Conservation (phyloP, 2,888 invertebrate species). For the Lagria hirta region DNA sequence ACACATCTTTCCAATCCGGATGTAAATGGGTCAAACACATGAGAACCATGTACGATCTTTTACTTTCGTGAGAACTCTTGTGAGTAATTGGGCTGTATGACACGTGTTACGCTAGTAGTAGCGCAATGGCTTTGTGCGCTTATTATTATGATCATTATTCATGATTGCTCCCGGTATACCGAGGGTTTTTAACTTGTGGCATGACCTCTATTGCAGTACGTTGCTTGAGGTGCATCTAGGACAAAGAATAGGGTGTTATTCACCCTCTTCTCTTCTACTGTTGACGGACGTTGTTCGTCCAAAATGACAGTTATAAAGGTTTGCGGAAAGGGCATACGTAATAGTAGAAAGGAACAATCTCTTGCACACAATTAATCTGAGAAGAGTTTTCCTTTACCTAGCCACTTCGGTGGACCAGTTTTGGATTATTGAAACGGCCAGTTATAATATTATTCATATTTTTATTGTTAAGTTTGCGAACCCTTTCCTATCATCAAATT, state of each 20-base stretch:
- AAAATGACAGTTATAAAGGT: constrained; percentile 27
- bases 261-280: constrained; percentile 5
- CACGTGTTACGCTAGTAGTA: constrained; percentile 31
- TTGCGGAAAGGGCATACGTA: constrained; percentile 7
- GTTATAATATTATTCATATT: constrained; percentile 13
- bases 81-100: constrained; percentile 35
- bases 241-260: constrained; percentile 11
- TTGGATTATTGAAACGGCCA: constrained; percentile 6
- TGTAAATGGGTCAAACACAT: constrained; percentile 32
- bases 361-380: constrained; percentile 2
- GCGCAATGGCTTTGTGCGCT: constrained; percentile 1
- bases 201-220: constrained; percentile 38
- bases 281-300: constrained; percentile 31
- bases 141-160: constrained; percentile 31
- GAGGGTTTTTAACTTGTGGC: constrained; percentile 43
- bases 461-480: constrained; percentile 1
- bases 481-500: constrained; percentile 3
- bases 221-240: constrained; percentile 24
- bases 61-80: constrained; percentile 31
- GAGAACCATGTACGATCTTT: constrained; percentile 27
- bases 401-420: constrained; percentile 8
- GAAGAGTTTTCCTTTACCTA: constrained; percentile 8
- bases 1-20: constrained; percentile 32
- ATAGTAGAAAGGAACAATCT: constrained; percentile 3
- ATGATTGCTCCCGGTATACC: constrained; percentile 31